phyloP scores from a whole-genome alignment of 2,888 invertebrate genomes.

The Adela reaumurella region DNA sequence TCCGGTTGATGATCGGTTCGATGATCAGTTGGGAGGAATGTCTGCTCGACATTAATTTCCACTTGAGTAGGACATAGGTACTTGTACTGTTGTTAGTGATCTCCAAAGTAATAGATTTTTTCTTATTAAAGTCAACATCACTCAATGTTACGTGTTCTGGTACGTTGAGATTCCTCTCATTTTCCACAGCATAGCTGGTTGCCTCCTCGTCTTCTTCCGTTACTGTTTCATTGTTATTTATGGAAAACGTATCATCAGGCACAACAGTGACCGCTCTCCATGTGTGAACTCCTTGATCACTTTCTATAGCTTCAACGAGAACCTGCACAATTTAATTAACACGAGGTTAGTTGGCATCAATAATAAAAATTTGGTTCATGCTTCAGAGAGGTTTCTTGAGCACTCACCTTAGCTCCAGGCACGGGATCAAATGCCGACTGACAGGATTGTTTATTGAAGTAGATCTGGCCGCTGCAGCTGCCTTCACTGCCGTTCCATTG shows the following conservation, averaged over 20 bases:
- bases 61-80: conserved; percentile 38
- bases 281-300: conserved; percentile 55
- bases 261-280: conserved; percentile 59
- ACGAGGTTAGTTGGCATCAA: background rate
- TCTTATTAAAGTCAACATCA: conserved; percentile 32
- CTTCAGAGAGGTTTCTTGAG: conserved; percentile 4
- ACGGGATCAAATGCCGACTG: conserved; percentile 50
- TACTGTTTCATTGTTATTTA: conserved; percentile 5
- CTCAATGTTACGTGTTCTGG: conserved; percentile 46
- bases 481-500: conserved; percentile 45
- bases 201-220: conserved; percentile 18
- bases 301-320: conserved; percentile 67
- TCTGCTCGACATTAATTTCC: conserved; percentile 48
- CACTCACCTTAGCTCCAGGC: conserved; percentile 55
- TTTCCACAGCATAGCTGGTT: conserved; percentile 24
- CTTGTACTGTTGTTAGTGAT: conserved; percentile 43
- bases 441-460: conserved; percentile 56
- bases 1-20: conserved; percentile 28
- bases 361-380: background rate
- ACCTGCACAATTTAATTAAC: conserved; percentile 26
- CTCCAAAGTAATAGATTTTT: conserved; percentile 19
- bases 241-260: conserved; percentile 27
- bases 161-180: conserved; percentile 51
- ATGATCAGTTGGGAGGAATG: conserved; percentile 50
- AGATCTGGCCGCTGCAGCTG: conserved; percentile 55